Percentiles rank a stretch among this genome's conserved stretches.
phyloP scores from a whole-genome alignment of 1,140 invertebrate genomes.

The Trachymyrmex cornetzi region DNA sequence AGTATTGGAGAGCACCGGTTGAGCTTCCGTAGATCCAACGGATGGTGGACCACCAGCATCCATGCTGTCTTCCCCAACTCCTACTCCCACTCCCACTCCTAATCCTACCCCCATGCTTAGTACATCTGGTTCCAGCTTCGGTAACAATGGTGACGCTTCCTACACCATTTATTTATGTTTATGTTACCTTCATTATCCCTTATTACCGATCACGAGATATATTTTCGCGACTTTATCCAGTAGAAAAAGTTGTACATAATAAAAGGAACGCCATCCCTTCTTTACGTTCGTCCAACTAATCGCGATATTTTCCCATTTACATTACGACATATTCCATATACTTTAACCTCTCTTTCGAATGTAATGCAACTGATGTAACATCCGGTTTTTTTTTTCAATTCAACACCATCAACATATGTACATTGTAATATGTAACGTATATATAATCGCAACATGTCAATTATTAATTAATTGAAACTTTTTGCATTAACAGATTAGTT shows the following conservation, averaged over 20 bases:
- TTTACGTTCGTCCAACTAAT: background rate
- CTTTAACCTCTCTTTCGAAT: slow-evolving; percentile 19
- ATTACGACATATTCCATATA: slow-evolving; percentile 4
- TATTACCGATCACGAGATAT: slow-evolving; percentile 68
- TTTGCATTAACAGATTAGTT: slow-evolving; percentile 64
- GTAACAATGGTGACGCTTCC: slow-evolving; percentile 87
- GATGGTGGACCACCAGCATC: slow-evolving; percentile 90
- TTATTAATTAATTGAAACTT: slow-evolving; percentile 33
- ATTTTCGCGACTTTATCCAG: slow-evolving; percentile 55
- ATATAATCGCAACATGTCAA: slow-evolving; percentile 9
- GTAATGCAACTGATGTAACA: background rate
- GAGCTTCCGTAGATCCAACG: slow-evolving; percentile 90
- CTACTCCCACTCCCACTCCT: slow-evolving; percentile 88
- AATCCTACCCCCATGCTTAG: slow-evolving; percentile 85
- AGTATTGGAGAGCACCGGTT: slow-evolving; percentile 86
- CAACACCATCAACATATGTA: background rate
- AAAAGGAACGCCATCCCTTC: slow-evolving; percentile 16
- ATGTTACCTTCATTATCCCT: slow-evolving; percentile 76
- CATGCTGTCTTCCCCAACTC: slow-evolving; percentile 86
- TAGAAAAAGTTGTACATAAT: slow-evolving; percentile 44
- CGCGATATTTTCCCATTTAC: background rate
- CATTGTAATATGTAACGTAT: background rate
- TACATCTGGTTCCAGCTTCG: slow-evolving; percentile 88
- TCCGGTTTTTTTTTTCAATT: background rate
- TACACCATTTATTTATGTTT: slow-evolving; percentile 86